These are phyloP conservation scores for Drosophila neonasuta DNA, from an alignment of 2,888 invertebrate genomes.

Conservation along the genomic window DNA sequence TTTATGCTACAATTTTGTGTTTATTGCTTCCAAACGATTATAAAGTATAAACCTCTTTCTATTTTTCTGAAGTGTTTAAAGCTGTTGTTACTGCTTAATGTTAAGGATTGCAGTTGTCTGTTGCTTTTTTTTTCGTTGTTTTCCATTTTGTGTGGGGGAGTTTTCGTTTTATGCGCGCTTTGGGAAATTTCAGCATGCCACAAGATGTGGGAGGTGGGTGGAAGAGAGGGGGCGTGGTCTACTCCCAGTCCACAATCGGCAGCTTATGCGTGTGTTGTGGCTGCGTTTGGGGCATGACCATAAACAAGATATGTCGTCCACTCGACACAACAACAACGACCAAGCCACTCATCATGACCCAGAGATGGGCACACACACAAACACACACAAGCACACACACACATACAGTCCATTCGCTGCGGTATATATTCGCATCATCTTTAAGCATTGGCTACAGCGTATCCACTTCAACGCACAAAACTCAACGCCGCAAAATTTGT, in stretches of 20 bases:
- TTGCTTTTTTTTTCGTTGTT: background rate
- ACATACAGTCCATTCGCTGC: background rate
- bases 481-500: constrained; percentile 65
- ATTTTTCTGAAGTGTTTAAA: constrained; percentile 27
- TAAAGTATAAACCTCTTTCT: constrained; percentile 29
- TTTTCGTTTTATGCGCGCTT: constrained; percentile 72
- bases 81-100: constrained; percentile 25
- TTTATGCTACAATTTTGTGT: background rate
- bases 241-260: constrained; percentile 5
- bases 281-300: constrained; percentile 45
- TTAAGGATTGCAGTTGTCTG: constrained; percentile 41
- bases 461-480: constrained; percentile 28
- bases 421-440: constrained; percentile 19
- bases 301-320: constrained; percentile 73
- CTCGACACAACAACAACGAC: constrained; percentile 41
- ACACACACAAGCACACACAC: too few species aligned
- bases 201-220: constrained; percentile 30
- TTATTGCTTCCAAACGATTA: constrained; percentile 2
- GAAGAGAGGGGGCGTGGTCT: constrained; percentile 19
- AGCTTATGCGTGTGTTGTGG: constrained; percentile 36
- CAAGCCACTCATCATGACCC: constrained; percentile 49
- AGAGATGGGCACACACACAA: background rate
- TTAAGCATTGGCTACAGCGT: constrained; percentile 18
- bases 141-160: constrained; percentile 41
- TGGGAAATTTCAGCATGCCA: constrained; percentile 72